These are phyloP conservation scores for Eilema depressum DNA, from an alignment of 2,888 invertebrate genomes.

Conservation along the genomic window DNA sequence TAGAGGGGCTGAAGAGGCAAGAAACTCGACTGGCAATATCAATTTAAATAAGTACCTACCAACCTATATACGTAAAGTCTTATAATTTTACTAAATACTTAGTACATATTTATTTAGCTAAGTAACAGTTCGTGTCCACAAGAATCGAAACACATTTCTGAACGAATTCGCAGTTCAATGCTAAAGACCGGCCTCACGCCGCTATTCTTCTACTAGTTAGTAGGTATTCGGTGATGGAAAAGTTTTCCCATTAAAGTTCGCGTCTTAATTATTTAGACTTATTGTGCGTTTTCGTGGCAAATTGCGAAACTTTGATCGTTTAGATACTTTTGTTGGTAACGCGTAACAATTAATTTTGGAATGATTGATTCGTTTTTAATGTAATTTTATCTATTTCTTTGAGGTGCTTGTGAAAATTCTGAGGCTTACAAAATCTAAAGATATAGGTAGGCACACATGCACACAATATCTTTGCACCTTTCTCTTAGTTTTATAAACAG, in stretches of 20 bases:
- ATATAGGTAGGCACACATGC: no score
- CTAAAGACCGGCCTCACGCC: neutral
- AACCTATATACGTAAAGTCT: no score
- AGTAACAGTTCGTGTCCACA: neutral
- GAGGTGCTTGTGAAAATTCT: no score
- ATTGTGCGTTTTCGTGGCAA: conserved; percentile 28
- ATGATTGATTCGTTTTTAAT: conserved; percentile 1
- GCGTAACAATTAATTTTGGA: conserved; percentile 23
- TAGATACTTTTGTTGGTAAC: conserved; percentile 28
- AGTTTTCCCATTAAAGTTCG: conserved; percentile 51
- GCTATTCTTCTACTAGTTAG: neutral
- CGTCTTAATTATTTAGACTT: conserved; percentile 33
- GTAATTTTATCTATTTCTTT: neutral
- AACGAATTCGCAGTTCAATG: neutral
- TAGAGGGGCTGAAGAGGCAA: no score
- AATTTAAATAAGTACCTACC: no score
- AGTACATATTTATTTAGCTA: neutral
- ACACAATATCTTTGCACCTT: no score
- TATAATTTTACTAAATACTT: no score
- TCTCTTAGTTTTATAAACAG: no score
- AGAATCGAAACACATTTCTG: neutral
- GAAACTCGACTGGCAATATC: no score
- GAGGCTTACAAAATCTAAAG: no score
- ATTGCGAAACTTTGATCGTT: conserved; percentile 35
- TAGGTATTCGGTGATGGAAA: conserved; percentile 27